A percentile compares a stretch with the other conserved stretches of the same genome.
Evolutionary conservation across 2,113 vertebrate genomes (phyloP).

Genomic region (Hiodon alosoides): DNA sequence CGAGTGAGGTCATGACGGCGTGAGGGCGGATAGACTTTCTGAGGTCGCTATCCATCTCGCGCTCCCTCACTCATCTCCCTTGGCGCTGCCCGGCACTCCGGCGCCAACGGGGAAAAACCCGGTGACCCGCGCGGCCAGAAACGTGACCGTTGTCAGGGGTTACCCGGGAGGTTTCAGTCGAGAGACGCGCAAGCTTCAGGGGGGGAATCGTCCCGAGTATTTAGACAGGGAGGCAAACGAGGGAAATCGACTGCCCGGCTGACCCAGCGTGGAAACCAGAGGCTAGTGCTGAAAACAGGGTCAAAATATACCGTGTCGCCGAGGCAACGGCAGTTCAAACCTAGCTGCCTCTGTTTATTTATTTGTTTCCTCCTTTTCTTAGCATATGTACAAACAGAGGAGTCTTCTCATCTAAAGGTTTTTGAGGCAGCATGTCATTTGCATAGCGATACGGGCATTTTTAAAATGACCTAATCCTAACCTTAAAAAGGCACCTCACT

Average conservation of each 20-base stretch:
- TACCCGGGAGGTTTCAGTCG: not conserved
- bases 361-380: not conserved
- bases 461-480: not conserved
- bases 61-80: too few relatives aligned
- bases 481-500: not conserved
- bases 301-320: constrained; percentile 46
- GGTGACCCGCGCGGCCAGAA: constrained; percentile 36
- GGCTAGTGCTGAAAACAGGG: constrained; percentile 52
- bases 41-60: too few relatives aligned
- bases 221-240: constrained; percentile 62
- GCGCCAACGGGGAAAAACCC: not conserved
- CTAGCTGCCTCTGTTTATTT: not conserved
- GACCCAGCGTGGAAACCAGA: constrained; percentile 43
- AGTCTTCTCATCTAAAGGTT: too few relatives aligned
- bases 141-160: not conserved
- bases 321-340: constrained; percentile 24
- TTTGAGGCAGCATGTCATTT: not conserved
- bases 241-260: constrained; percentile 53
- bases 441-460: not conserved
- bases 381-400: too few relatives aligned
- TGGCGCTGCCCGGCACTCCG: too few relatives aligned
- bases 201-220: constrained; percentile 58
- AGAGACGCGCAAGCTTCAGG: constrained; percentile 31
- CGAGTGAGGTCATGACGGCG: too few relatives aligned
- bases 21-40: too few relatives aligned